phyloP scores from a whole-genome alignment of 53 echinoderm and acorn worm genomes.

The Temnopleurus reevesii region DNA sequence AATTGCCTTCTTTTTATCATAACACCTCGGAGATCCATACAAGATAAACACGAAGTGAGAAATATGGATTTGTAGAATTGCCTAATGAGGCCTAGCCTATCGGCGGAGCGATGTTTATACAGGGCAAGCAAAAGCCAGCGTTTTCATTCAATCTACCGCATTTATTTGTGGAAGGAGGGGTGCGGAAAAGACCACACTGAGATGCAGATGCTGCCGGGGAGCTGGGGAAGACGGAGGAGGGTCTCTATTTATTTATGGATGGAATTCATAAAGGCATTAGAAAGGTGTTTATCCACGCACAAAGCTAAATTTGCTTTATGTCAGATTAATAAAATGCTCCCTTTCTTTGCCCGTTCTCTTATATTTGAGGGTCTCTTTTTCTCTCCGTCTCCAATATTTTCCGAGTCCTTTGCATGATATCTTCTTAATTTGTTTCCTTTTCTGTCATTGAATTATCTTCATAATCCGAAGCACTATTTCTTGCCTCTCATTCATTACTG shows the following conservation, averaged over 20 bases:
- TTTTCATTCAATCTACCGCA: constrained; percentile 47
- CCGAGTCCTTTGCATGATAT: background rate
- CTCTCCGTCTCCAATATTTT: background rate
- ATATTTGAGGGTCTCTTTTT: too few species aligned
- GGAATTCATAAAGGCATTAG: constrained; percentile 53
- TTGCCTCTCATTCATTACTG: too few species aligned
- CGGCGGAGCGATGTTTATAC: constrained; percentile 29
- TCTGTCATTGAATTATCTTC: too few species aligned
- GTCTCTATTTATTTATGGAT: constrained; percentile 51
- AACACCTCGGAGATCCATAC: background rate
- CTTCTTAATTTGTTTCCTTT: too few species aligned
- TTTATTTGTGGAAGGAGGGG: constrained; percentile 50
- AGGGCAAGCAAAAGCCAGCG: background rate
- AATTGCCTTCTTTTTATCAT: constrained; percentile 19
- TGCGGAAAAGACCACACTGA: background rate
- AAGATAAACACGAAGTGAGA: constrained; percentile 32
- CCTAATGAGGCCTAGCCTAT: constrained; percentile 25
- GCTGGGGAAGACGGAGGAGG: background rate
- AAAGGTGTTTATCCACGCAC: constrained; percentile 41
- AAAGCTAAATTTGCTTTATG: constrained; percentile 13
- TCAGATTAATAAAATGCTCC: background rate
- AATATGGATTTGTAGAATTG: constrained; percentile 46
- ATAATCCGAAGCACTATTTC: too few species aligned
- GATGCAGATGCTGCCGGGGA: constrained; percentile 15
- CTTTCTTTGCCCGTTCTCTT: background rate